Percentiles rank a stretch among this genome's conserved stretches.
Conservation (phyloP, 2,797 vertebrate genomes). For the Gorsachius magnificus region DNA sequence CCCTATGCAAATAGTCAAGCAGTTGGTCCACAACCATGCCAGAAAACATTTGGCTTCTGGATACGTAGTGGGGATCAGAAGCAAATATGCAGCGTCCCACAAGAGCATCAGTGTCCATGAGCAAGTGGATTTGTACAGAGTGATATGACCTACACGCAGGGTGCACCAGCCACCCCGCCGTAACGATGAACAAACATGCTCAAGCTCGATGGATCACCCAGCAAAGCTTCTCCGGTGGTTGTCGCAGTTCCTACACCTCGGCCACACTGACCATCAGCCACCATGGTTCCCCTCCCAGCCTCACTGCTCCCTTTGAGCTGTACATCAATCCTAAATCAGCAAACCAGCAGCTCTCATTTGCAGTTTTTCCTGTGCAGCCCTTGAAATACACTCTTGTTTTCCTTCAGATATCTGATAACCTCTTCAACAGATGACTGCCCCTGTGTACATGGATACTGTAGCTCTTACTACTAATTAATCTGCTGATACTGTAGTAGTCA, state of each 20-base stretch:
- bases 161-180: neutral
- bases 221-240: neutral
- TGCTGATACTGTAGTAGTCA: neutral
- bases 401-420: neutral
- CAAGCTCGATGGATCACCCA: rapidly evolving
- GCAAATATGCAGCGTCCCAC: neutral
- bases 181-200: rapidly evolving
- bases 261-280: neutral
- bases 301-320: neutral
- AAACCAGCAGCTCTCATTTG: neutral
- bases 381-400: neutral
- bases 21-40: neutral
- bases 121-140: rapidly evolving
- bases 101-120: neutral
- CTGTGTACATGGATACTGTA: neutral
- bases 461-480: neutral
- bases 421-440: neutral
- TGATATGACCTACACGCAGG: rapidly evolving
- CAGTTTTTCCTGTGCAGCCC: neutral
- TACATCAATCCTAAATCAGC: neutral
- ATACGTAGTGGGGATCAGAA: neutral
- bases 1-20: neutral
- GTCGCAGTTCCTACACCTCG: rapidly evolving
- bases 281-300: neutral
- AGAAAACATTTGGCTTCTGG: neutral